Evolutionary conservation across 2,888 invertebrate species (phyloP).

Genomic region (Andrena haemorrhoa): DNA sequence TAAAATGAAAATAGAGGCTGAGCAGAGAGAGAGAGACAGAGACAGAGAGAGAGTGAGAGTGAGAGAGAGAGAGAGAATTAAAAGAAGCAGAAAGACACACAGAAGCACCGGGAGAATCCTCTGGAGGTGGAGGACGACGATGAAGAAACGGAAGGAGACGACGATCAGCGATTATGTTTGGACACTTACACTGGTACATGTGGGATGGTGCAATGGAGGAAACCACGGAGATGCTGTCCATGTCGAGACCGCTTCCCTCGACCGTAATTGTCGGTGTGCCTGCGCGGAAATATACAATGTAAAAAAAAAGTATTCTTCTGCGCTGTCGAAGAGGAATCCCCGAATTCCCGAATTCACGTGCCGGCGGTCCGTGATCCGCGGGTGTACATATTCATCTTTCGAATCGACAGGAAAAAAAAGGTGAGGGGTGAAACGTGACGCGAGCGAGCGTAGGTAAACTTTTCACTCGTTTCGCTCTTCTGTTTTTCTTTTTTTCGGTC

Average conservation of each 20-base stretch:
- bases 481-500: neutral
- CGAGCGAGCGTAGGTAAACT: neutral
- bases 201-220: constrained; percentile 88
- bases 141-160: constrained; percentile 57
- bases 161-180: constrained; percentile 72
- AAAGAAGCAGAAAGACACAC: constrained; percentile 12
- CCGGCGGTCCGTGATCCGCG: neutral
- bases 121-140: constrained; percentile 41
- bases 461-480: no score
- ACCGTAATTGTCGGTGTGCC: constrained; percentile 85
- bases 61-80: neutral
- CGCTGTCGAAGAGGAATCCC: neutral
- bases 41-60: constrained; percentile 3
- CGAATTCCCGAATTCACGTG: neutral
- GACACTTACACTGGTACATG: constrained; percentile 90
- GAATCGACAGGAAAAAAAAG: neutral
- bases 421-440: neutral
- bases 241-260: constrained; percentile 88
- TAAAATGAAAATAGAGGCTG: constrained; percentile 6
- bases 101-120: constrained; percentile 31
- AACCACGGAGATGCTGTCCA: constrained; percentile 90
- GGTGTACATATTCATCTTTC: neutral
- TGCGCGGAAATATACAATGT: constrained; percentile 81
- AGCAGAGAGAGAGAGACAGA: constrained; percentile 21
- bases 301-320: constrained; percentile 43